Evolutionary conservation across 2,113 vertebrate genomes (phyloP).

Genomic region (Ailuropoda melanoleuca): DNA sequence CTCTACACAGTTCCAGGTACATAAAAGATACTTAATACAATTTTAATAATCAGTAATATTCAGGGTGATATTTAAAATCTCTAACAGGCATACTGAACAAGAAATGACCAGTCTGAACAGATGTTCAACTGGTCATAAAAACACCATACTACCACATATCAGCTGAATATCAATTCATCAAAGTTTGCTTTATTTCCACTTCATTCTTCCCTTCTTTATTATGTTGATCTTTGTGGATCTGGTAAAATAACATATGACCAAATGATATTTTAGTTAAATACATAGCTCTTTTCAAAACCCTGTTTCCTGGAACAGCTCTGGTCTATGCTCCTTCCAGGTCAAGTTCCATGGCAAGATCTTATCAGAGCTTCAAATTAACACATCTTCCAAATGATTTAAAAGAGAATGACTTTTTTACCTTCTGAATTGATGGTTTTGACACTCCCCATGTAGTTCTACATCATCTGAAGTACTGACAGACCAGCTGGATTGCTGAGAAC

Average conservation of each 20-base stretch:
- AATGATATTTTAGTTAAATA: neutral
- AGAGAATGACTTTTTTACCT: neutral
- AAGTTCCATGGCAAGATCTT: neutral
- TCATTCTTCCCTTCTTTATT: neutral
- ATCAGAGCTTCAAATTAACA: neutral
- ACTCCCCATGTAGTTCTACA: neutral
- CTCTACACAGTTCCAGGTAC: neutral
- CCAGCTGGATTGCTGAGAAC: neutral
- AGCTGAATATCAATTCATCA: neutral
- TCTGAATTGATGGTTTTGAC: neutral
- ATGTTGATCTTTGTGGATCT: neutral
- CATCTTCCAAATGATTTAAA: conserved; percentile 2
- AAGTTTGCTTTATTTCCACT: neutral
- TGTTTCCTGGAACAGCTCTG: neutral
- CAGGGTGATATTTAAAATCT: neutral
- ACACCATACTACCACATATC: neutral
- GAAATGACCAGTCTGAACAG: neutral
- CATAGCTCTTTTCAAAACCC: neutral
- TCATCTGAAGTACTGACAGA: neutral
- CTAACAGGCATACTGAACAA: neutral
- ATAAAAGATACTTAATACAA: neutral
- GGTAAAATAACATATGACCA: neutral
- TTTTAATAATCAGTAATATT: neutral
- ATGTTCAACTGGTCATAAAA: neutral
- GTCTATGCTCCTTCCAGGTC: neutral